phyloP scores from a whole-genome alignment of 2,888 invertebrate species.

The Tetanocera ferruginea region DNA sequence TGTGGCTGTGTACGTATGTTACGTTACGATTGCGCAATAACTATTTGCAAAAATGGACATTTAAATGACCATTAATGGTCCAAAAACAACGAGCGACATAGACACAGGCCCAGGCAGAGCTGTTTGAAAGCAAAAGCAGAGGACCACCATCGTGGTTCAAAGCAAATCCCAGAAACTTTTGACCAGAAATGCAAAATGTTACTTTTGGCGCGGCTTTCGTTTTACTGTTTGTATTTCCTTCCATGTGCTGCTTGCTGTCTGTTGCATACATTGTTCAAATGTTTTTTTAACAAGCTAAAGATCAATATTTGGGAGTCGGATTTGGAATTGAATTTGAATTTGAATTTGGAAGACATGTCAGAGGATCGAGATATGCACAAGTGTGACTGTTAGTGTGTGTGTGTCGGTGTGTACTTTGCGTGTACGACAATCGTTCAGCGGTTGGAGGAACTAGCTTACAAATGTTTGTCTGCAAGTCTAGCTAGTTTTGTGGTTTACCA shows the following conservation, averaged over 20 bases:
- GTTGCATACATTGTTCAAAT: not conserved
- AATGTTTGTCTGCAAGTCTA: not conserved
- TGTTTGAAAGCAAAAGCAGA: slow-evolving; percentile 16
- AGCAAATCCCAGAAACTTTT: not conserved
- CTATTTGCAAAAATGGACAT: slow-evolving; percentile 65
- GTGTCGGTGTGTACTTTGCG: slow-evolving; percentile 3
- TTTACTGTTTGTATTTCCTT: not conserved
- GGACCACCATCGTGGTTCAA: not conserved
- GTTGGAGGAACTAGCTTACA: not conserved
- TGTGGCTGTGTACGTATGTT: slow-evolving; percentile 34
- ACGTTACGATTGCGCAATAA: slow-evolving; percentile 60
- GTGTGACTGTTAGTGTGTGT: not conserved
- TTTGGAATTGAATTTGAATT: slow-evolving; percentile 16
- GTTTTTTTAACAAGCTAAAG: slow-evolving; percentile 8
- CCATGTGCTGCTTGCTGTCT: not conserved
- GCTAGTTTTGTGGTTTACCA: not conserved
- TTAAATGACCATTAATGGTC: slow-evolving; percentile 55
- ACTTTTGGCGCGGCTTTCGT: not conserved
- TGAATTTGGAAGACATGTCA: slow-evolving; percentile 24
- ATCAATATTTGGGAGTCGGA: slow-evolving; percentile 18
- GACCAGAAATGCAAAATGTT: slow-evolving; percentile 13
- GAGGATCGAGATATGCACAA: not conserved
- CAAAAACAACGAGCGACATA: slow-evolving; percentile 26
- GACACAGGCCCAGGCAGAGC: not conserved
- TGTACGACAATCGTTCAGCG: slow-evolving; percentile 4